Evolutionary conservation across 2,797 vertebrate species (phyloP), one percentile per base, ranked within the genome.

Genomic region (Scyliorhinus canicula): DNA sequence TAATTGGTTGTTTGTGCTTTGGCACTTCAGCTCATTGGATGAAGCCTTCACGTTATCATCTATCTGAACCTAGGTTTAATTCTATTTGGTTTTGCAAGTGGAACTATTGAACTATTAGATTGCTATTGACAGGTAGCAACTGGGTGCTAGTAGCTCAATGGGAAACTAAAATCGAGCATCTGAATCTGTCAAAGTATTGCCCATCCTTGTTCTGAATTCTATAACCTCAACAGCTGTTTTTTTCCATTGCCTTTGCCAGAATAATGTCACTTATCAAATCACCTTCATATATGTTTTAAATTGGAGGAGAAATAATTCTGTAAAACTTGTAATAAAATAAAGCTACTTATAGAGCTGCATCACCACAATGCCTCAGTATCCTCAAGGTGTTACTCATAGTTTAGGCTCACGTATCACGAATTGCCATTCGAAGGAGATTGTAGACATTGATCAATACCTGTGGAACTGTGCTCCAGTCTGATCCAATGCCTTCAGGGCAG

Each of bases 81-180:
- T 44, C n/a, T 8, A n/a, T n/a, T 65, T 91, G n/a, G 88, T 91
- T 91, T 63, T 63, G 19, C n/a, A 40, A 9, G n/a, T 65, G 88
- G 57, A 63, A 65, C n/a, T 65, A 91, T 63, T 63, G 7, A 65
- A 91, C 88, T 91, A 91, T 91, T 65, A 91, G 60, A 63, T 91
- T 91, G 60, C 88, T 91, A 91, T 63, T 91, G 88, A 91, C 88
- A 44, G 88, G 6, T 91, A 91, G 60, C 88, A 91, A 91, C 88
- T 91, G 88, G 57, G 44, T 91, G 88, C 88, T 63, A 52, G 88
- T 44, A 91, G 57, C 57, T 90, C 86, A 9, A 57, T 65, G 88
- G 60, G 60, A 91, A 90, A 65, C n/a, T 91, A 91, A 65, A 65
- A 91, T 63, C 9, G 88, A 91, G 88, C n/a, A n/a, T 91, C 69